Base-by-base conservation (phyloP, 2,888 invertebrate species). In the Syrista parreyssii region DNA sequence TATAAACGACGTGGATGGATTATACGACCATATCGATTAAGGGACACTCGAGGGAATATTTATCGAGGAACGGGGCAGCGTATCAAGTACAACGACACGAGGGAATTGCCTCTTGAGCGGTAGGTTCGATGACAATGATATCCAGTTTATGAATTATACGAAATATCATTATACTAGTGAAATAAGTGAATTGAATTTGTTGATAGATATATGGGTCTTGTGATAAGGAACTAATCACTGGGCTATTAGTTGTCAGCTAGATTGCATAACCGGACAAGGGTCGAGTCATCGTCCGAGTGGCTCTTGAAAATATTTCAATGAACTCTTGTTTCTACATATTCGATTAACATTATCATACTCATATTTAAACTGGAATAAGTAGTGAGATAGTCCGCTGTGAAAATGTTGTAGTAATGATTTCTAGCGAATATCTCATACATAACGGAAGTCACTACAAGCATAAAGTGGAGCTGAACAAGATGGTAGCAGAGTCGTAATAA, bases 91-190 rank as follows among this genome's bases (percentile, higher is more conserved):
- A 23, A 2, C 23, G 9, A 55, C 55, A 55, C 34, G 55, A 75
- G 71, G 55, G 74, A 68, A 32, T 71, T 31, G 1, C 23, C 71
- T 71, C 31, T 71, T 23, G 55, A 76, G 79, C 75, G 71, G 73
- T 77, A 75, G 77, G 73, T 81, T 80, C 76, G 80, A 80, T 80
- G 79, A 80, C 79, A 83, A 82, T 77, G 79, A 83, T 76, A 81
- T 81, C 79, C 78, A 79, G 82, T 83, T 83, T 78, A 78, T 68
- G 74, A 74, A 55, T 32, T 69, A 73, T n/a, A 40, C 12, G 69
- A 75, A 68, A 73, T 35, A 75, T 15, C 35, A 75, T 78, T 78
- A 74, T 74, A 68, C 68, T 40, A 73, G 74, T 73, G 55, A 73
- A 78, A 76, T 74, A 76, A 78, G 74, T 76, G 55, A 55, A 23